Percentiles rank a stretch among this genome's conserved stretches.
Conservation (phyloP, 2,888 invertebrate genomes). For the Choristoneura rosaceana region DNA sequence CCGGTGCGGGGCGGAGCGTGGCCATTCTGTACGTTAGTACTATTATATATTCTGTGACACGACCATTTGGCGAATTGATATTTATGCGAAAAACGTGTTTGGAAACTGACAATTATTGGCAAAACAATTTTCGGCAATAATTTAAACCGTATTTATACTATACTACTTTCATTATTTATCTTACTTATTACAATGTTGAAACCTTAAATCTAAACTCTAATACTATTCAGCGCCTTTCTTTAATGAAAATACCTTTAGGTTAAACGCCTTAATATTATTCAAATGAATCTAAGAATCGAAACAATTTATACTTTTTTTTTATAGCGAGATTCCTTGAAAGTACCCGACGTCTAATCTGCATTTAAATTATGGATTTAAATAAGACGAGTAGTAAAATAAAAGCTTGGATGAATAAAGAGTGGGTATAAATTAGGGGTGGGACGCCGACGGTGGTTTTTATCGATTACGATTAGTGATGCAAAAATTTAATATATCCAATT, state of each 20-base stretch:
- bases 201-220: not conserved
- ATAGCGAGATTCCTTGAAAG: slow-evolving; percentile 34
- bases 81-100: no score
- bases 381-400: slow-evolving; percentile 64
- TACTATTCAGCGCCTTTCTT: not conserved
- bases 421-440: slow-evolving; percentile 33
- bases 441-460: not conserved
- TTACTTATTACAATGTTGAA: no score
- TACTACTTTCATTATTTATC: no score
- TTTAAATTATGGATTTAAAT: slow-evolving; percentile 78
- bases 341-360: slow-evolving; percentile 65
- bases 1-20: no score
- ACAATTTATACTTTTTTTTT: slow-evolving; percentile 38
- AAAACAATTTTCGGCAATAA: no score
- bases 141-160: no score
- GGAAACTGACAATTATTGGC: no score
- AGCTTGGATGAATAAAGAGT: slow-evolving; percentile 46
- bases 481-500: no score
- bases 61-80: no score
- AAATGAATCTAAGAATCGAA: slow-evolving; percentile 32
- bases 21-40: no score
- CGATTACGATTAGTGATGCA: not conserved
- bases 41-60: no score
- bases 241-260: slow-evolving; percentile 12
- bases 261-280: slow-evolving; percentile 22